phyloP scores from a whole-genome alignment of 30 jellyfish, hydroid and myxozoan species.

The Aurelia sp. region DNA sequence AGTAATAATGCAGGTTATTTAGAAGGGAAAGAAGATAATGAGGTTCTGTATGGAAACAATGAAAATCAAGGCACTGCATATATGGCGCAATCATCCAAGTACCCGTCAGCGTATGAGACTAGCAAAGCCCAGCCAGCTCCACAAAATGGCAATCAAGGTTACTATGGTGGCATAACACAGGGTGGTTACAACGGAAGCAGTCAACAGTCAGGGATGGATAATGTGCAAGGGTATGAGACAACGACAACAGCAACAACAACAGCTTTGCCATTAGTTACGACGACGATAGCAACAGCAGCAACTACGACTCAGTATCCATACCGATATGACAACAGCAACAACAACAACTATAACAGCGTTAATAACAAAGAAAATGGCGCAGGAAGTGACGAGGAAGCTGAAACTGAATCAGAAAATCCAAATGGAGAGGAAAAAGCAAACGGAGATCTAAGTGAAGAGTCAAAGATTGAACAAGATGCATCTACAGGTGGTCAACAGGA shows the following conservation, averaged over 20 bases:
- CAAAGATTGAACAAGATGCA: constrained; percentile 8
- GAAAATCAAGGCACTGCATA: too few species aligned
- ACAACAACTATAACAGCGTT: neutral
- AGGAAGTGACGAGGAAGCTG: neutral
- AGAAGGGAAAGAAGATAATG: neutral
- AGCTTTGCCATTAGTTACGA: neutral
- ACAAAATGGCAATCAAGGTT: too few species aligned
- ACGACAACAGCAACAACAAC: constrained; percentile 28
- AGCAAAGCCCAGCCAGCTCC: too few species aligned
- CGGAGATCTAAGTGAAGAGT: neutral
- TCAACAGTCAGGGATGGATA: too few species aligned
- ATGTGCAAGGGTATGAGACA: neutral
- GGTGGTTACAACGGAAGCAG: too few species aligned
- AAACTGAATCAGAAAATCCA: neutral
- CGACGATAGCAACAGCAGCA: constrained; percentile 22
- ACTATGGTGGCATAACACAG: too few species aligned
- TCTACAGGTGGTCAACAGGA: neutral
- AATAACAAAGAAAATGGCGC: neutral
- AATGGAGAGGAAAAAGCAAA: neutral
- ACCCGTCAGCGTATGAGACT: too few species aligned
- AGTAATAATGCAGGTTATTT: neutral
- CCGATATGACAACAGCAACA: neutral
- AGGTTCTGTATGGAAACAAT: too few species aligned
- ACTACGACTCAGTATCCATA: constrained; percentile 1
- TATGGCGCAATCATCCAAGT: too few species aligned